A percentile compares a stretch with the other conserved stretches of the same genome.
These are phyloP conservation scores for Steinernema carpocapsae DNA, from an alignment of 2,888 invertebrate species.

Conservation along the genomic window DNA sequence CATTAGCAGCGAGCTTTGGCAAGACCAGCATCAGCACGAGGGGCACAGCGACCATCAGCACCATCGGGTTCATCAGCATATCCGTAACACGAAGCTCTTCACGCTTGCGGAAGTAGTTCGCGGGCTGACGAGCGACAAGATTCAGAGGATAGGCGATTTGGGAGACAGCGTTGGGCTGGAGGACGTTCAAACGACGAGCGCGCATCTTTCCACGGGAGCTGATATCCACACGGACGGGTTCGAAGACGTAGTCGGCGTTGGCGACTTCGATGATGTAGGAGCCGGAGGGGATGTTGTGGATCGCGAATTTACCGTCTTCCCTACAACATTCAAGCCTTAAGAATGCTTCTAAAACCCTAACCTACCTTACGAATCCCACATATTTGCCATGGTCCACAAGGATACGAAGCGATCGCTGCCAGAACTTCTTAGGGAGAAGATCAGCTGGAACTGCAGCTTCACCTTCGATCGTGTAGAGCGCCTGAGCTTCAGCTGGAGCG, in stretches of 20 bases:
- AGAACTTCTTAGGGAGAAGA: slow-evolving; percentile 34
- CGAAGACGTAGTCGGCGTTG: slow-evolving; percentile 88
- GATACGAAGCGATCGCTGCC: slow-evolving; percentile 57
- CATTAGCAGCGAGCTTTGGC: slow-evolving; percentile 75
- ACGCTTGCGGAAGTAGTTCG: slow-evolving; percentile 80
- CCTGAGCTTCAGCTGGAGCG: background rate
- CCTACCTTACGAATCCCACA: slow-evolving; percentile 50
- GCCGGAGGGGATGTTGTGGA: slow-evolving; percentile 83
- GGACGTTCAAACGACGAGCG: slow-evolving; percentile 88
- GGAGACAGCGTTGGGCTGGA: slow-evolving; percentile 71
- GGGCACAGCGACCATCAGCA: slow-evolving; percentile 62
- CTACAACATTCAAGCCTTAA: slow-evolving; percentile 71
- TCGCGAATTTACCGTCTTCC: slow-evolving; percentile 87
- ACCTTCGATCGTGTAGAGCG: slow-evolving; percentile 49
- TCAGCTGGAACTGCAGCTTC: slow-evolving; percentile 37
- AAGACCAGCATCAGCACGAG: slow-evolving; percentile 60
- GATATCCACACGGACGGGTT: slow-evolving; percentile 92
- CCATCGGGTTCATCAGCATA: slow-evolving; percentile 94
- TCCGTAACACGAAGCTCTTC: slow-evolving; percentile 97
- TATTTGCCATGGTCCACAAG: slow-evolving; percentile 66
- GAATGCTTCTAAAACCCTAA: background rate
- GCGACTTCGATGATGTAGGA: slow-evolving; percentile 91
- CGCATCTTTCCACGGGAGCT: slow-evolving; percentile 95
- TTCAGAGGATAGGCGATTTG: slow-evolving; percentile 90
- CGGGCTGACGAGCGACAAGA: slow-evolving; percentile 81